Evolutionary conservation across 2,888 invertebrate species (phyloP).

Genomic region (Mythimna impura): DNA sequence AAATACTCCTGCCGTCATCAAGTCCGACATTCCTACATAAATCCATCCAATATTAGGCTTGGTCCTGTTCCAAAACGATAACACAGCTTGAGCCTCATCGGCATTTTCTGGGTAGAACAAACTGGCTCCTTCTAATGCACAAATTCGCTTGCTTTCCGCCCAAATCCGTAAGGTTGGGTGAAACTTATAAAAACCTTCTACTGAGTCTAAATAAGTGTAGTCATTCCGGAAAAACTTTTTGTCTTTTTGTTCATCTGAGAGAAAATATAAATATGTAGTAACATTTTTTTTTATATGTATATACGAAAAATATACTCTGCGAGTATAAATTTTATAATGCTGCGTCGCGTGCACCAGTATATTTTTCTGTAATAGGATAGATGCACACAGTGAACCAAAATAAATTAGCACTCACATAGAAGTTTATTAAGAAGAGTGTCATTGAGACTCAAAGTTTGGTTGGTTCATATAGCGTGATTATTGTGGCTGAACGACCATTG

Average conservation of each 20-base stretch:
- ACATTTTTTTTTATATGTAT: not conserved
- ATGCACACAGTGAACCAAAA: too few species aligned
- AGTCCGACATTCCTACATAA: not conserved
- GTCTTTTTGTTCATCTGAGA: constrained; percentile 73
- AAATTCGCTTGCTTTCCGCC: constrained; percentile 75
- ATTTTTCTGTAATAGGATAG: too few species aligned
- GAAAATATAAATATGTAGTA: not conserved
- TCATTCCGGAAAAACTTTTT: constrained; percentile 79
- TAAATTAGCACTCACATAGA: too few species aligned
- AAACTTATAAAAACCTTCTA: constrained; percentile 80
- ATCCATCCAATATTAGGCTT: constrained; percentile 47
- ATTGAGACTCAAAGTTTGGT: too few species aligned
- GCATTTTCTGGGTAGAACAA: constrained; percentile 78
- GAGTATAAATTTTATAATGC: too few species aligned
- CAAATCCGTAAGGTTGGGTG: constrained; percentile 75
- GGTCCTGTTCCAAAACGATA: constrained; percentile 69
- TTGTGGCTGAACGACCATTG: too few species aligned
- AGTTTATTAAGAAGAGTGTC: too few species aligned
- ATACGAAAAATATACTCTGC: too few species aligned
- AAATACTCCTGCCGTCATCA: constrained; percentile 4
- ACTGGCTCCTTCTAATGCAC: constrained; percentile 76
- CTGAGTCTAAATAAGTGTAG: constrained; percentile 74
- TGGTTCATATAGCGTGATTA: too few species aligned
- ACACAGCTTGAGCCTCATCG: constrained; percentile 70
- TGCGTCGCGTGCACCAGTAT: too few species aligned